A percentile compares a stretch with the other conserved stretches of the same genome.
Conservation (phyloP, 2,888 invertebrate species). For the Machimus atricapillus region DNA sequence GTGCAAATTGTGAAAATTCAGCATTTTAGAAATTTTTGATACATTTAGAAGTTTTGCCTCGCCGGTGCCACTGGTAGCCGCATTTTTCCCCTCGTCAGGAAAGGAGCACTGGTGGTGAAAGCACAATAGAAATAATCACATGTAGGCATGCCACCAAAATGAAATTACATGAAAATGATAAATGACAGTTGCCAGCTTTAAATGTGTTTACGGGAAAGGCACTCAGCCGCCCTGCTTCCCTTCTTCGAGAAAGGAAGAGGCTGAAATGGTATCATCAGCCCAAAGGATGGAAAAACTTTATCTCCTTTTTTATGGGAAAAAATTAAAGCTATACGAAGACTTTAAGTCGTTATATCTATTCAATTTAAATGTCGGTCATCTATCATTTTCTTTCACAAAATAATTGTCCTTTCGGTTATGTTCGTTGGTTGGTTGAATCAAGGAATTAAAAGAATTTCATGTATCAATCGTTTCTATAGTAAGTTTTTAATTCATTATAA, state of each 20-base stretch:
- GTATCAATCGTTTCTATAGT: no score
- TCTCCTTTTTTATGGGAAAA: not conserved
- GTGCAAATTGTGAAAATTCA: not conserved
- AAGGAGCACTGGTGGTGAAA: not conserved
- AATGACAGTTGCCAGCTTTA: slow-evolving; percentile 9
- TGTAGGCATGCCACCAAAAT: slow-evolving; percentile 15
- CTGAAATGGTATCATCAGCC: not conserved
- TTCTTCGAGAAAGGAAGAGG: not conserved
- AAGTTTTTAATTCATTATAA: no score
- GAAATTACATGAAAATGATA: slow-evolving; percentile 30
- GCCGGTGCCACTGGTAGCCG: not conserved
- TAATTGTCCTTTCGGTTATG: not conserved
- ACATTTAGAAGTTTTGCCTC: not conserved
- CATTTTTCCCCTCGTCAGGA: not conserved
- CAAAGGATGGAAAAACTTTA: not conserved
- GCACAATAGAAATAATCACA: slow-evolving; percentile 4
- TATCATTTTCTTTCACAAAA: not conserved
- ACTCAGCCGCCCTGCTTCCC: not conserved
- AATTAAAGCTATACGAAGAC: not conserved
- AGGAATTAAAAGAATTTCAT: no score
- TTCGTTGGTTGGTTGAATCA: not conserved
- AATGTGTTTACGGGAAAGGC: not conserved
- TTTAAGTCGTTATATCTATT: not conserved
- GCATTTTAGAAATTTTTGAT: not conserved
- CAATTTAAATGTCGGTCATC: not conserved